Conservation (phyloP, 2,888 invertebrate species). For the Ophion costatus region DNA sequence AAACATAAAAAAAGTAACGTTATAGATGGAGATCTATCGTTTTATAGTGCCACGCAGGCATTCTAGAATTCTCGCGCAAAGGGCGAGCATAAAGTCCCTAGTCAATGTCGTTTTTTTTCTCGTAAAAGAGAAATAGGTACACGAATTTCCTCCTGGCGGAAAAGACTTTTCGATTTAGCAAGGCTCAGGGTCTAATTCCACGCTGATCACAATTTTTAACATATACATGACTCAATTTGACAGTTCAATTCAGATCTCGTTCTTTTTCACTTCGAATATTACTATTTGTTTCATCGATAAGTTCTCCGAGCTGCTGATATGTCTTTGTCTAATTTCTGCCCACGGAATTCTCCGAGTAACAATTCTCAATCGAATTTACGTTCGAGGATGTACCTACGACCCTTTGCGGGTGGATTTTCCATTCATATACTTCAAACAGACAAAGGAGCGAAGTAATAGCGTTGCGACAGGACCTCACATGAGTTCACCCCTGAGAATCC, state of each 20-base stretch:
- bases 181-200: no score
- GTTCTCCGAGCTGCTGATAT: not conserved
- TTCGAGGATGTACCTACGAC: not conserved
- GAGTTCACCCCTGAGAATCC: constrained; percentile 5
- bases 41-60: constrained; percentile 7
- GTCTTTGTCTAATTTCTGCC: not conserved
- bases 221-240: no score
- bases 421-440: constrained; percentile 11
- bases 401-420: constrained; percentile 58
- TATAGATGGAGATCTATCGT: not conserved
- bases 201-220: no score
- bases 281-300: not conserved
- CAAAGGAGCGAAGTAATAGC: constrained; percentile 18
- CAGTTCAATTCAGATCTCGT: no score
- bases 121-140: no score
- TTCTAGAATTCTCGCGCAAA: not conserved
- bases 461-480: constrained; percentile 48
- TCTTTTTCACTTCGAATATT: not conserved
- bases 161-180: no score
- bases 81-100: no score
- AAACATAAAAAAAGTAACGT: constrained; percentile 42
- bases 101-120: no score
- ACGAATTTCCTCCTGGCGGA: no score
- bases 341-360: not conserved
- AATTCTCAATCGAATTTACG: not conserved